Conservation (phyloP, 2,797 vertebrate genomes). For the Scomberomorus guttatus region DNA sequence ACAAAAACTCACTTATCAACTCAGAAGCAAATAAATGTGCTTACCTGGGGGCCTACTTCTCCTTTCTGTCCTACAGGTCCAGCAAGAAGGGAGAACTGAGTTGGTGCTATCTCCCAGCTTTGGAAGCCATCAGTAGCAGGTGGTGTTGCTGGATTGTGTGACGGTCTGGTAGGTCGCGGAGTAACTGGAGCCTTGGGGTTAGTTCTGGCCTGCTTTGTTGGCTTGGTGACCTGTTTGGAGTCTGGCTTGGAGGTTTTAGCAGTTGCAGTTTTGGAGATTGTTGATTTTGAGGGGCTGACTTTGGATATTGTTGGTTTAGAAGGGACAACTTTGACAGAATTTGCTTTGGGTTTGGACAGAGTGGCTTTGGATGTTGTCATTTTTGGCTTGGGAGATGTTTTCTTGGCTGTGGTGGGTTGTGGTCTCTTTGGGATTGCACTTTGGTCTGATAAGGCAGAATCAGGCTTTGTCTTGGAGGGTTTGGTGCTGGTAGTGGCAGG, state of each 20-base stretch:
- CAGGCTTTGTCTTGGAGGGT: slow-evolving; percentile 69
- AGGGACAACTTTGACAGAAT: slow-evolving; percentile 61
- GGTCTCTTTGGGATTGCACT: slow-evolving; percentile 71
- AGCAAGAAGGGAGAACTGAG: slow-evolving; percentile 86
- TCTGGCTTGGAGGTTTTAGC: slow-evolving; percentile 64
- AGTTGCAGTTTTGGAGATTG: slow-evolving; percentile 60
- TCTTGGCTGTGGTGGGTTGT: slow-evolving; percentile 72
- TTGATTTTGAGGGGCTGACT: slow-evolving; percentile 70
- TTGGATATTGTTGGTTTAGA: slow-evolving; percentile 70
- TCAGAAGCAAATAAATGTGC: slow-evolving; percentile 54
- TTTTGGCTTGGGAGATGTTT: slow-evolving; percentile 72
- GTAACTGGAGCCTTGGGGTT: slow-evolving; percentile 70
- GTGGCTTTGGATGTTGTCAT: slow-evolving; percentile 71
- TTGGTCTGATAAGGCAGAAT: slow-evolving; percentile 60
- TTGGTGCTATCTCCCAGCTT: slow-evolving; percentile 88
- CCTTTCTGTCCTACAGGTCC: slow-evolving; percentile 92
- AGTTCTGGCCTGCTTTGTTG: slow-evolving; percentile 71
- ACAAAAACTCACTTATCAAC: slow-evolving; percentile 13
- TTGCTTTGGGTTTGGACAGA: slow-evolving; percentile 68
- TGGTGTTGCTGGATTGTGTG: slow-evolving; percentile 82
- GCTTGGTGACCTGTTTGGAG: slow-evolving; percentile 65
- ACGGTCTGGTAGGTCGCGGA: slow-evolving; percentile 65
- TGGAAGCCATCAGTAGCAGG: slow-evolving; percentile 87
- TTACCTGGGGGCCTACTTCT: slow-evolving; percentile 91
- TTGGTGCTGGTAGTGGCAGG: slow-evolving; percentile 77